Evolutionary conservation across 2,113 vertebrate species (phyloP), one percentile per base, ranked within the genome.

Genomic region (Mobula hypostoma): DNA sequence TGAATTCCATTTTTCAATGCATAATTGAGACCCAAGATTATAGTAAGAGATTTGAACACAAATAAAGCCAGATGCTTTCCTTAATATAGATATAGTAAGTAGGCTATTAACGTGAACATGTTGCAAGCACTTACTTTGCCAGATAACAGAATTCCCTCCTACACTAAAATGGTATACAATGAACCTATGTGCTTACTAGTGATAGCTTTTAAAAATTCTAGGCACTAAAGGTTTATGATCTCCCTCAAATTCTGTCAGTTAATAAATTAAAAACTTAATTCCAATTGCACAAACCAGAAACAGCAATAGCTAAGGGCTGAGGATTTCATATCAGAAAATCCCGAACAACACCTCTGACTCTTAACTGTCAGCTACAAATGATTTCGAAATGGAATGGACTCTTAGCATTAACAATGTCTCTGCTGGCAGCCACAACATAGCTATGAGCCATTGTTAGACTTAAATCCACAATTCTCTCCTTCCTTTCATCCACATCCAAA

Each of bases 231-330:
- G 85, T 32, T 90, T 90, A 63, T 17, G 29, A 66, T 90, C 61
- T 79, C n/a, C 77, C 32, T 32, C 85, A 90, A 90, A 90, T 90
- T 90, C 61, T 90, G 85, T 90, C 85, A 90, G 61, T 66, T 90
- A 19, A 68, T 90, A 90, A 90, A 90, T 90, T 90, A 90, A 90
- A 68, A 90, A 66, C 61, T 66, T 90, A 66, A 90, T 90, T 68
- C 85, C 85, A 66, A 32, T 68, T 68, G 40, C 85, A 32, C 85
- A 66, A 66, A 90, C 61, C 85, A 90, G 85, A 66, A 90, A 12
- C n/a, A 66, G 61, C 85, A 32, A 19, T 21, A 19, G n/a, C 85
- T 8, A 8, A 32, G 61, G 61, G 61, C 29, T 15, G 61, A 90
- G 85, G 61, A 88, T 90, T 66, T 66, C n/a, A 66, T 32, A 12